These are phyloP conservation scores for Dryobota labecula DNA, from an alignment of 2,888 invertebrate genomes.

Conservation along the genomic window DNA sequence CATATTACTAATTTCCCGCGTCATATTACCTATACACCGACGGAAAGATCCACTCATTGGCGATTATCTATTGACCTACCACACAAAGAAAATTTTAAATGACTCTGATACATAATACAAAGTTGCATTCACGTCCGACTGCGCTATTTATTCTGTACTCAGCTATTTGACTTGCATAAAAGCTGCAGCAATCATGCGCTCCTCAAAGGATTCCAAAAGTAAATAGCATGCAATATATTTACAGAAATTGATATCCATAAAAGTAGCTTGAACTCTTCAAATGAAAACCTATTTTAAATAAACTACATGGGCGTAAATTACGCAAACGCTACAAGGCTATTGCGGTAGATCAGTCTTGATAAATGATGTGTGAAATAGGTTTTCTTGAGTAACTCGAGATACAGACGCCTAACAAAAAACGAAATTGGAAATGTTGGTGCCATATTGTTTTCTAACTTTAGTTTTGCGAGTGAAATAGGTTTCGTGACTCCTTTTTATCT, in stretches of 20 bases:
- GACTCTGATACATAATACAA: conserved; percentile 15
- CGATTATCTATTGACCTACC: conserved; percentile 45
- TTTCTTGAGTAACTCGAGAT: conserved; percentile 47
- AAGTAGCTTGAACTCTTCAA: conserved; percentile 3
- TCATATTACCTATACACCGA: background rate
- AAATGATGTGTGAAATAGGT: conserved; percentile 62
- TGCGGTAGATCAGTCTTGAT: conserved; percentile 44
- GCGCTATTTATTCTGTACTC: conserved; percentile 7
- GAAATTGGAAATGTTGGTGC: conserved; percentile 54
- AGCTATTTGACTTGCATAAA: conserved; percentile 9
- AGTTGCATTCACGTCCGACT: conserved; percentile 28
- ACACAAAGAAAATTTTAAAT: conserved; percentile 24
- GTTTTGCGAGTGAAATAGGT: conserved; percentile 43
- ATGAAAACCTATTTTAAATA: conserved; percentile 6
- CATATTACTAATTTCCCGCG: conserved; percentile 27
- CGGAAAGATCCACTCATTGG: conserved; percentile 33
- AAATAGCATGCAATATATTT: conserved; percentile 22
- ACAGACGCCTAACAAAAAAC: conserved; percentile 52
- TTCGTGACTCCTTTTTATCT: conserved; percentile 40
- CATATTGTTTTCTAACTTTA: conserved; percentile 58
- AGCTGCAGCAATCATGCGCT: conserved; percentile 18
- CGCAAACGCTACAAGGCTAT: conserved; percentile 13
- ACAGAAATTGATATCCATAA: background rate
- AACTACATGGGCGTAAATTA: conserved; percentile 29
- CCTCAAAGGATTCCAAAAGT: conserved; percentile 20